These are phyloP conservation scores for Ametastegia equiseti DNA, from an alignment of 2,888 invertebrate species.

Conservation along the genomic window DNA sequence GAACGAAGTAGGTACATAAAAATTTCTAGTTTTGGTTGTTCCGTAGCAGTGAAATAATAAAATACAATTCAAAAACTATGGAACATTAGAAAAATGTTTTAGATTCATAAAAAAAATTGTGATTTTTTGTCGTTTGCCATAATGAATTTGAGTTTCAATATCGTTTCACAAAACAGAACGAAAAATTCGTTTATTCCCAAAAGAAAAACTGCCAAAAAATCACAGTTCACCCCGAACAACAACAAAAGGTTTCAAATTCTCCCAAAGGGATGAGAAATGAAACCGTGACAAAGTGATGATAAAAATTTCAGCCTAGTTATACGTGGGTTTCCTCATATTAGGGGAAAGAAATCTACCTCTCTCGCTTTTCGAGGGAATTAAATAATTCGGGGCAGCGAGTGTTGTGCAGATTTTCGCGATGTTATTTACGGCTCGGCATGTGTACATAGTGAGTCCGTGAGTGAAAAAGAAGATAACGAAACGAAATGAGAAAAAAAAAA, in stretches of 20 bases:
- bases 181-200: no score
- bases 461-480: not conserved
- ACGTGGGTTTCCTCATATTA: not conserved
- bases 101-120: no score
- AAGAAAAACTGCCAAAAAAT: no score
- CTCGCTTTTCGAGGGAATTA: not conserved
- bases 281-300: slow-evolving; percentile 8
- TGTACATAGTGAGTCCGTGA: not conserved
- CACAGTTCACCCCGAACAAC: no score
- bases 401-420: slow-evolving; percentile 15
- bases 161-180: no score
- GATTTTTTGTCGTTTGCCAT: no score
- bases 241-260: not conserved
- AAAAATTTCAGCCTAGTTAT: not conserved
- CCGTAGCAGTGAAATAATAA: no score
- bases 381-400: slow-evolving; percentile 24
- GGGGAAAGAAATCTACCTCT: not conserved
- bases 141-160: no score
- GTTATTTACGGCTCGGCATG: slow-evolving; percentile 19
- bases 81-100: no score
- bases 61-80: no score
- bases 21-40: no score
- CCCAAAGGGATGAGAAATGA: not conserved
- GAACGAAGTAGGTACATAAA: no score
- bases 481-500: not conserved